Percentiles rank a stretch among this genome's conserved stretches.
Evolutionary conservation across 1,140 invertebrate species (phyloP).

Genomic region (Drosophila lacertosa): DNA sequence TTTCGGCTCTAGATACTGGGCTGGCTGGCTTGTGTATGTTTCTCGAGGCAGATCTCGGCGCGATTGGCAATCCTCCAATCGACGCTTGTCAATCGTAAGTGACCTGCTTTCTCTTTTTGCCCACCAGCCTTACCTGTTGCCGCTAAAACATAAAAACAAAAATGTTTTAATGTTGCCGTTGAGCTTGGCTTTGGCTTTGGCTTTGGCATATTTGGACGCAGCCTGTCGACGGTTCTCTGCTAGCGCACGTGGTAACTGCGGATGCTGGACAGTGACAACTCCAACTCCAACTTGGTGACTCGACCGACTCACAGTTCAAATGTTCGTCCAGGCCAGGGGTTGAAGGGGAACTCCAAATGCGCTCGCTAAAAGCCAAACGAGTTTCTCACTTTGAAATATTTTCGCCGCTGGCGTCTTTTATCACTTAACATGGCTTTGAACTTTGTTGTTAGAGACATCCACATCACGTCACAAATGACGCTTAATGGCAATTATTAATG

Average conservation of each 20-base stretch:
- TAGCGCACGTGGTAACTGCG: constrained; percentile 38
- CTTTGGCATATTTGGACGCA: constrained; percentile 5
- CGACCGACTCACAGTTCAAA: constrained; percentile 35
- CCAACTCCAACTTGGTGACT: neutral
- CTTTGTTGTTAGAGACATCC: constrained; percentile 35
- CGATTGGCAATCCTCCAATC: constrained; percentile 67
- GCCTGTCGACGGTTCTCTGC: constrained; percentile 41
- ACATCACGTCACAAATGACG: constrained; percentile 36
- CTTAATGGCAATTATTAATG: constrained; percentile 74
- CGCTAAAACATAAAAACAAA: constrained; percentile 3
- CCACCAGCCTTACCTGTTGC: constrained; percentile 26
- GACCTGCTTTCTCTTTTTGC: constrained; percentile 83
- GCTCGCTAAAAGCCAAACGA: constrained; percentile 13
- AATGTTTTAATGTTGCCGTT: constrained; percentile 8
- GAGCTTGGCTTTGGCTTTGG: neutral
- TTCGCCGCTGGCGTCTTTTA: constrained; percentile 34
- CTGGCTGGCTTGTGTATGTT: constrained; percentile 1
- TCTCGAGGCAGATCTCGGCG: constrained; percentile 18
- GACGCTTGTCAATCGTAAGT: constrained; percentile 61
- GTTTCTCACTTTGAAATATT: constrained; percentile 24
- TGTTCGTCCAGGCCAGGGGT: neutral
- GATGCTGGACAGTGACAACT: constrained; percentile 17
- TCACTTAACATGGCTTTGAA: constrained; percentile 72
- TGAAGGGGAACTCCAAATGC: constrained; percentile 8
- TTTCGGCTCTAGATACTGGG: constrained; percentile 8